phyloP scores from a whole-genome alignment of 2,113 vertebrate species.

The Sterna hirundo region DNA sequence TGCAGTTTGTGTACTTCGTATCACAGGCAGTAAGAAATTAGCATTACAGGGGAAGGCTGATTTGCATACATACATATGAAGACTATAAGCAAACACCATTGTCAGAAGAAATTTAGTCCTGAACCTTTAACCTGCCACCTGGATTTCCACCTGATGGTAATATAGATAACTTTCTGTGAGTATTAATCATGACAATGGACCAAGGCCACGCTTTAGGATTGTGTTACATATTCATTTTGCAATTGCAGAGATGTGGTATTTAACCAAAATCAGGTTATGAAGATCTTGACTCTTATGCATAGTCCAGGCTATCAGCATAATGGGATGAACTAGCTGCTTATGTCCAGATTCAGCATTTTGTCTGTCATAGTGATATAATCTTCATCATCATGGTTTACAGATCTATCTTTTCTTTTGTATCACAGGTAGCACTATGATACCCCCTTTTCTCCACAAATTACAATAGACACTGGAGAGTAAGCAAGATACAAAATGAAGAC shows the following conservation, averaged over 20 bases:
- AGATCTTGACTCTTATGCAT: background rate
- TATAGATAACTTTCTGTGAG: background rate
- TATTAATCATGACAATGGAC: background rate
- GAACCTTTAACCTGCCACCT: background rate
- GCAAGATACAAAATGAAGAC: background rate
- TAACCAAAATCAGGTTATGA: background rate
- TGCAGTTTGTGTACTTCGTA: background rate
- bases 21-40: background rate
- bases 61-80: background rate
- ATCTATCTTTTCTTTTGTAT: background rate
- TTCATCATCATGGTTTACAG: background rate
- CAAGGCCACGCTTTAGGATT: background rate
- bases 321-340: background rate
- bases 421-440: background rate
- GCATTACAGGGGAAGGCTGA: background rate
- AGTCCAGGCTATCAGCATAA: background rate
- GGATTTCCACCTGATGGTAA: background rate
- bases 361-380: background rate
- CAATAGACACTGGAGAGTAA: background rate
- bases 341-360: background rate
- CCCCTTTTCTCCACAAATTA: background rate
- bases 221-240: background rate
- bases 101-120: background rate
- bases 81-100: background rate
- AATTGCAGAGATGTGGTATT: background rate